Evolutionary conservation across 2,113 vertebrate species (phyloP).

Genomic region (Neopipo cinnamomea): DNA sequence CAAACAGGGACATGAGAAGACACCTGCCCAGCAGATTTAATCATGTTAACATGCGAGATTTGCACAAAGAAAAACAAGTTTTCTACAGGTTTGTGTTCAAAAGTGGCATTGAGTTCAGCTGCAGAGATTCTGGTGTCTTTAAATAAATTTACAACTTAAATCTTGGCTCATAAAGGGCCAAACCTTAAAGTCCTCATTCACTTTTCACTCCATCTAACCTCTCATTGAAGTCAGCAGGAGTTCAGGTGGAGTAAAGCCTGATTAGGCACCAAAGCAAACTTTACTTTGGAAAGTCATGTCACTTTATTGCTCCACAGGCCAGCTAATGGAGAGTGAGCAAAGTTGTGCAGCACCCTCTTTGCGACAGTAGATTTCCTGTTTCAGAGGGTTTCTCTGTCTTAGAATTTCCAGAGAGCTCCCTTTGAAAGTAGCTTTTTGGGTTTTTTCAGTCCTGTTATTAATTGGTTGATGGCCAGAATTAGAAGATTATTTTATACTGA

Average conservation of each 20-base stretch:
- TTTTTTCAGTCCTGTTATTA: background rate
- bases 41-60: conserved; percentile 32
- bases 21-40: conserved; percentile 48
- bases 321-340: background rate
- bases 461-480: background rate
- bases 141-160: conserved; percentile 23
- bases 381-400: background rate
- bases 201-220: background rate
- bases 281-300: conserved; percentile 34
- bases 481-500: background rate
- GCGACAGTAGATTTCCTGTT: background rate
- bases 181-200: background rate
- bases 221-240: conserved; percentile 34
- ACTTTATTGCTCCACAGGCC: background rate
- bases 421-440: background rate
- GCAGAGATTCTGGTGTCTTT: conserved; percentile 1
- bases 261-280: conserved; percentile 50
- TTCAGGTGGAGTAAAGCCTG: conserved; percentile 41
- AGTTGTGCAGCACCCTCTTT: background rate
- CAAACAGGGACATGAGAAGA: conserved; percentile 43
- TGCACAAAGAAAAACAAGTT: conserved; percentile 31
- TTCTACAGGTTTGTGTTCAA: background rate
- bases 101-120: conserved; percentile 26
- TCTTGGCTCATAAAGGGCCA: conserved; percentile 12
- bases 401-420: background rate